A percentile compares a stretch with the other conserved stretches of the same genome.
Conservation (phyloP, 2,113 vertebrate species). For the Rallus limicola region DNA sequence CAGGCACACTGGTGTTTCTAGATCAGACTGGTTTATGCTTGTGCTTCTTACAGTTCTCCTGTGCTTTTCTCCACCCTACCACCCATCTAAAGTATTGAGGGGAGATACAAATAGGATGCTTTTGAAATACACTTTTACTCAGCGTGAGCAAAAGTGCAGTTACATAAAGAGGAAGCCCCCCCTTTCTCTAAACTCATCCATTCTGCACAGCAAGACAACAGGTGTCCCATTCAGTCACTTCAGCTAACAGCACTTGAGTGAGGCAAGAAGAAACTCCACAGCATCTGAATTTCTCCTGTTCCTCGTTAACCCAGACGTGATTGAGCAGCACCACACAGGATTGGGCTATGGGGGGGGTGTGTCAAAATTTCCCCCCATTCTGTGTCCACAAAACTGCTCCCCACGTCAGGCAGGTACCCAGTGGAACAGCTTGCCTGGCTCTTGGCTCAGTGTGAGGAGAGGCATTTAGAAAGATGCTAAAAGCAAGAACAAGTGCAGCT, state of each 20-base stretch:
- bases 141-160: not conserved
- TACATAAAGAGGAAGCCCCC: not conserved
- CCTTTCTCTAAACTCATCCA: not conserved
- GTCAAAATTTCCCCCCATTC: not conserved
- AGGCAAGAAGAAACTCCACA: not conserved
- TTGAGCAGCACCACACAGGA: fast-evolving
- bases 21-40: not conserved
- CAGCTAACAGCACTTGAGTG: fast-evolving
- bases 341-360: not conserved
- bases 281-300: not conserved
- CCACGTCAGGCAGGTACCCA: fast-evolving
- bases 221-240: not conserved
- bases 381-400: fast-evolving
- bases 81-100: not conserved
- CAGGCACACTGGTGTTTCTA: not conserved
- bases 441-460: fast-evolving
- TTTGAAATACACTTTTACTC: not conserved
- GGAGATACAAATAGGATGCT: not conserved
- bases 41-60: fast-evolving
- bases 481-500: not conserved
- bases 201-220: not conserved
- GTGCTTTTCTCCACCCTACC: not conserved
- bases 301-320: not conserved
- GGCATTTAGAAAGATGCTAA: not conserved
- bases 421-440: not conserved